Percentiles rank a stretch among this genome's conserved stretches.
phyloP scores from a whole-genome alignment of 1,140 invertebrate species.

The Sinella curviseta region DNA sequence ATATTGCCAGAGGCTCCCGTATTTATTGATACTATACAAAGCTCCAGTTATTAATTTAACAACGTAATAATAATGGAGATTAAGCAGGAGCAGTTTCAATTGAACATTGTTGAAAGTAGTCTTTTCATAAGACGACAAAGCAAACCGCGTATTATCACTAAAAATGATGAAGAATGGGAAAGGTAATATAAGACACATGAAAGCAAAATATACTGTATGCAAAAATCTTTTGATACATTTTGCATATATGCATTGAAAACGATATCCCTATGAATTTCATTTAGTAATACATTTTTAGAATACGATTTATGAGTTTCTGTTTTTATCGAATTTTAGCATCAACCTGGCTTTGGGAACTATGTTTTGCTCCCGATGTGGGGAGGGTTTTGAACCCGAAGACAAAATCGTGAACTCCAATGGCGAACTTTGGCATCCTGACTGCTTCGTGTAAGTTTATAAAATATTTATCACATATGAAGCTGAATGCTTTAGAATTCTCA shows the following conservation, averaged over 20 bases:
- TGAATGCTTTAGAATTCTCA: neutral
- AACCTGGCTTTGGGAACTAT: slow-evolving; percentile 83
- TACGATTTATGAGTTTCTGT: slow-evolving; percentile 27
- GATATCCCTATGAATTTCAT: neutral
- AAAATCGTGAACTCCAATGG: slow-evolving; percentile 99
- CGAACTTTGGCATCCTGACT: slow-evolving; percentile 96
- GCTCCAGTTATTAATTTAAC: neutral
- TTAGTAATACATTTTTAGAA: neutral
- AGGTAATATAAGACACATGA: neutral
- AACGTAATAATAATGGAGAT: neutral
- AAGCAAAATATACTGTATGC: neutral
- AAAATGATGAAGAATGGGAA: slow-evolving; percentile 36
- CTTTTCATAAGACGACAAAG: slow-evolving; percentile 41
- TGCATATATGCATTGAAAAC: neutral
- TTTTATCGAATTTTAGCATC: slow-evolving; percentile 60
- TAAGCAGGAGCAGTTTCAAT: neutral
- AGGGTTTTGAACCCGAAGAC: slow-evolving; percentile 91
- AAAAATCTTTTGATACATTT: neutral
- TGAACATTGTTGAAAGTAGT: slow-evolving; percentile 46
- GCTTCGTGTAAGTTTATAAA: slow-evolving; percentile 81
- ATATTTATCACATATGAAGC: neutral
- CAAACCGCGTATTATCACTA: slow-evolving; percentile 1
- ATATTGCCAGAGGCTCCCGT: too few species aligned
- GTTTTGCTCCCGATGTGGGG: slow-evolving; percentile 89
- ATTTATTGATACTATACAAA: too few species aligned